These are phyloP conservation scores for Volucella bombylans DNA, from an alignment of 2,888 invertebrate species.

Conservation along the genomic window DNA sequence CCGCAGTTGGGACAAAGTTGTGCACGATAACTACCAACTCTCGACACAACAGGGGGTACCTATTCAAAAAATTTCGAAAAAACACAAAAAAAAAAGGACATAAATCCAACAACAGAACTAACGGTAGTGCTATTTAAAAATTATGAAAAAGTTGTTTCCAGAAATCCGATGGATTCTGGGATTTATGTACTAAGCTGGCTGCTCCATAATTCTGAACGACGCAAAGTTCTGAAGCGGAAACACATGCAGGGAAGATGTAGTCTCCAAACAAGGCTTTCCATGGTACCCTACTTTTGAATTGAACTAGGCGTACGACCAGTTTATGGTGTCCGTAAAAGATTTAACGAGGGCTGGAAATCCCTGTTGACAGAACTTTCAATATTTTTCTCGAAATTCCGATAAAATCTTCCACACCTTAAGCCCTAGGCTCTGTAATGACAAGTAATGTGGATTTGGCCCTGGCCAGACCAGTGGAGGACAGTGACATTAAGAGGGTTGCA, in stretches of 20 bases:
- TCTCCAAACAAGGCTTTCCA: too few relatives aligned
- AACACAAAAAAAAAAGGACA: constrained; percentile 1
- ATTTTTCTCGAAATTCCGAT: background rate
- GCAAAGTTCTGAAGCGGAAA: background rate
- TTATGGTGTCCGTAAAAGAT: too few relatives aligned
- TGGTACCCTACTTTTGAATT: too few relatives aligned
- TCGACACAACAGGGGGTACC: constrained; percentile 5
- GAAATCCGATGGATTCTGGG: constrained; percentile 30
- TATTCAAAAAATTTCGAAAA: constrained; percentile 29
- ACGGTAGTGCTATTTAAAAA: constrained; percentile 50
- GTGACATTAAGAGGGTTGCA: background rate
- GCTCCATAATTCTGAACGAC: background rate
- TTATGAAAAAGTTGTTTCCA: constrained; percentile 65
- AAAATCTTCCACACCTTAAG: too few relatives aligned
- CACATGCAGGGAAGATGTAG: too few relatives aligned
- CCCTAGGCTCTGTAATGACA: background rate
- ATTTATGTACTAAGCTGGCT: constrained; percentile 33
- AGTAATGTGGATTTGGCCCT: constrained; percentile 3
- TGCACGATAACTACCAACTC: constrained; percentile 25
- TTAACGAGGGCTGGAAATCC: too few relatives aligned
- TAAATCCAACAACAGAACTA: constrained; percentile 28
- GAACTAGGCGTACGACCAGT: too few relatives aligned
- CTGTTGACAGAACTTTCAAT: background rate
- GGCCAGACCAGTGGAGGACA: background rate
- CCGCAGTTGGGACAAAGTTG: background rate